phyloP scores from a whole-genome alignment of 2,888 invertebrate species.

The Thereva unica region DNA sequence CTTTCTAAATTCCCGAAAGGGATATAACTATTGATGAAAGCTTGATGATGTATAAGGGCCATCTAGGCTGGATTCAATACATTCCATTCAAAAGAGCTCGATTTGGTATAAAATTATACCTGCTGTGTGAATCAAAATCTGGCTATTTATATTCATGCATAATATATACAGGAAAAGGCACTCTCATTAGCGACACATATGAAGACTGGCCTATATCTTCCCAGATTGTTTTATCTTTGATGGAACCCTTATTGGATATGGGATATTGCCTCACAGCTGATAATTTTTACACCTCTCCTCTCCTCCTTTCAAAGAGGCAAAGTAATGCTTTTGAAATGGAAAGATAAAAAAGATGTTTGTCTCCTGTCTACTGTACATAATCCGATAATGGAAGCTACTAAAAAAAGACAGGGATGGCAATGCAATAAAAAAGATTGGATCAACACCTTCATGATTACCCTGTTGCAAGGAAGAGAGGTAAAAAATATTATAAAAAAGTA shows the following conservation, averaged over 20 bases:
- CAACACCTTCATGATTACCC: not conserved
- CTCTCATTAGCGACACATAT: not conserved
- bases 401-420: not conserved
- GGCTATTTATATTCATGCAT: not conserved
- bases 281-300: not conserved
- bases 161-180: not conserved
- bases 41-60: constrained; percentile 42
- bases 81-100: not conserved
- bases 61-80: constrained; percentile 34
- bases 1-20: constrained; percentile 36
- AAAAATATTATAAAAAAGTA: constrained; percentile 1
- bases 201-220: not conserved
- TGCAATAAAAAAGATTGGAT: not conserved
- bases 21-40: constrained; percentile 43
- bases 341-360: not conserved
- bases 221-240: not conserved
- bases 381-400: not conserved
- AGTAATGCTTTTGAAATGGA: not conserved
- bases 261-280: not conserved
- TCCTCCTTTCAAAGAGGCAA: not conserved
- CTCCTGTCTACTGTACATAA: not conserved
- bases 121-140: not conserved
- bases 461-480: not conserved
- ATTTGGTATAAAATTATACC: not conserved
- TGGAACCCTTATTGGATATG: not conserved